These are phyloP conservation scores for Drosophila greeni DNA, from an alignment of 2,888 invertebrate genomes.

Conservation along the genomic window DNA sequence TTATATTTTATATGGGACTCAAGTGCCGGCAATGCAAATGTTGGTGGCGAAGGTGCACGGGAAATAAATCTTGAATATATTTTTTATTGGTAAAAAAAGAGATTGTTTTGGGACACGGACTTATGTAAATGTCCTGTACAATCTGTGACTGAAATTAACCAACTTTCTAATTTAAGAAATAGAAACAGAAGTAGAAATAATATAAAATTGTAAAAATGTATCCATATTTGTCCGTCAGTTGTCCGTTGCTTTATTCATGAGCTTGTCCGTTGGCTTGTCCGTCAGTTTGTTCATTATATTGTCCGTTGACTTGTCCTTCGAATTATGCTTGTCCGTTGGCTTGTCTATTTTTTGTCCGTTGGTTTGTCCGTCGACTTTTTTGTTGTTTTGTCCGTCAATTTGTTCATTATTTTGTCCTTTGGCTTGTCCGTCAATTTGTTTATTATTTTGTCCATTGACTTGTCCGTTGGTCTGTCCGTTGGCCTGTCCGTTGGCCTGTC, in stretches of 20 bases:
- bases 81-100: too few species aligned
- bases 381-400: too few species aligned
- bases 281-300: not conserved
- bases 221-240: not conserved
- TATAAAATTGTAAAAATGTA: too few species aligned
- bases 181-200: too few species aligned
- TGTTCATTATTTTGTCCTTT: not conserved
- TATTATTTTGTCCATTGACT: not conserved
- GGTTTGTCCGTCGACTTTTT: not conserved
- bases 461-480: not conserved
- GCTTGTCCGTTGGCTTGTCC: not conserved
- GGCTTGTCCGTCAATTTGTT: not conserved
- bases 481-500: too few species aligned
- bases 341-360: not conserved
- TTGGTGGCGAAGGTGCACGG: slow-evolving; percentile 29
- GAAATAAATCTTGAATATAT: not conserved
- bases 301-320: not conserved
- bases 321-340: not conserved
- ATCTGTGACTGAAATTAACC: too few species aligned
- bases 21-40: slow-evolving; percentile 61
- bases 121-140: too few species aligned
- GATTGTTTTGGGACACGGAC: too few species aligned
- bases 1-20: slow-evolving; percentile 51
- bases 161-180: too few species aligned
- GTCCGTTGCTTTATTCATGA: too few species aligned